These are phyloP conservation scores for Nyctereutes procyonoides DNA, from an alignment of 2,113 vertebrate species.

Conservation along the genomic window DNA sequence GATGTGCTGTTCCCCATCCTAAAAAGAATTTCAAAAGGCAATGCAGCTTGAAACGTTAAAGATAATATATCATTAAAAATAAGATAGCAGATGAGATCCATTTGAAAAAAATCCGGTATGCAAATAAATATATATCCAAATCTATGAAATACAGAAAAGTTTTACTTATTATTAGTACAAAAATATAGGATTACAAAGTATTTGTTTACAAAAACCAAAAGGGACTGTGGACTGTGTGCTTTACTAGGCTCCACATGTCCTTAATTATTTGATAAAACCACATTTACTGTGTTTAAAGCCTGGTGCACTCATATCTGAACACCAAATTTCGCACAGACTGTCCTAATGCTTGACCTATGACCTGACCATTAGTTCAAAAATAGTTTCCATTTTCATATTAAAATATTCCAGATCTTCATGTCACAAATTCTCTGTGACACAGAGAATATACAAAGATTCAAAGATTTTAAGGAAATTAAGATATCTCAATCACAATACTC, in stretches of 20 bases:
- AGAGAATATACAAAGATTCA: background rate
- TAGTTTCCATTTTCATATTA: background rate
- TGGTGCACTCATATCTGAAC: background rate
- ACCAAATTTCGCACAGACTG: background rate
- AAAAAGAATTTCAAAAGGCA: constrained; percentile 41
- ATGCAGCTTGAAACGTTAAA: background rate
- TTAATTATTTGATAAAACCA: background rate
- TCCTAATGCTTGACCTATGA: background rate
- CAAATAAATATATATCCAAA: constrained; percentile 25
- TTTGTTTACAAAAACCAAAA: constrained; percentile 47
- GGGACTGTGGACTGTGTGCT: background rate
- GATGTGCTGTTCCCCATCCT: constrained; percentile 84
- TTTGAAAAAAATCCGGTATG: background rate
- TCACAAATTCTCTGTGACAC: background rate
- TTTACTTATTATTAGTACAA: background rate
- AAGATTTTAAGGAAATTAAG: background rate
- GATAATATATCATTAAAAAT: background rate
- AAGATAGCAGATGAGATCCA: background rate
- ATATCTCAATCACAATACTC: background rate
- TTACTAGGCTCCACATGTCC: background rate
- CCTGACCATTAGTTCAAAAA: background rate
- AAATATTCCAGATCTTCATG: background rate
- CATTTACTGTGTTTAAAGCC: background rate
- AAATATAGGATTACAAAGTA: constrained; percentile 16
- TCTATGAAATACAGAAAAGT: background rate